These are phyloP conservation scores for Canis aureus DNA, from an alignment of 2,113 vertebrate species.

Conservation along the genomic window DNA sequence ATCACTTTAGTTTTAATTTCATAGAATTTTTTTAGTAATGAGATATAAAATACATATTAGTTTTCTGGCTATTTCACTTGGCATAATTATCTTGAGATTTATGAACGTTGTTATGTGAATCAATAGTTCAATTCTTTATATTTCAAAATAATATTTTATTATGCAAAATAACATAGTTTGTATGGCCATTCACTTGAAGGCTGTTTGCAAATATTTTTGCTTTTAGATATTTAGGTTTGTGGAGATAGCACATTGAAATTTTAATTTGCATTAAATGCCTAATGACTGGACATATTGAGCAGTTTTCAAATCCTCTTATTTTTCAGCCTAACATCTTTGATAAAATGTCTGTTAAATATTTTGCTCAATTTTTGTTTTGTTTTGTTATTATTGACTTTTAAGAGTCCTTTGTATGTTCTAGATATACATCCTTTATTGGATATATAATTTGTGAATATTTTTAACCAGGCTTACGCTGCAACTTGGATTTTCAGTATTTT, in stretches of 20 bases:
- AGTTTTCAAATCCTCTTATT: not conserved
- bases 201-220: not conserved
- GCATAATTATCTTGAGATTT: not conserved
- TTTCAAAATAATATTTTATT: not conserved
- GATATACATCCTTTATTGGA: not conserved
- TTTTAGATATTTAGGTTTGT: not conserved
- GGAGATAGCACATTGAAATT: not conserved
- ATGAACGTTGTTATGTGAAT: not conserved
- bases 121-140: not conserved
- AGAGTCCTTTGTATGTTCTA: not conserved
- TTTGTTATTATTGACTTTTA: conserved; percentile 6
- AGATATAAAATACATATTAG: not conserved
- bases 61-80: conserved; percentile 32
- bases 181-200: not conserved
- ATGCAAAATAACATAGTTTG: not conserved
- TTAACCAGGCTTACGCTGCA: not conserved
- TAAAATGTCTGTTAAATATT: not conserved
- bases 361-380: not conserved
- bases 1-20: not conserved
- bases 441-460: conserved; percentile 15
- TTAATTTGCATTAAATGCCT: not conserved
- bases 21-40: not conserved
- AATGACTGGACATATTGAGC: not conserved
- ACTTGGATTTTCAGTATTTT: not conserved
- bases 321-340: not conserved